Base-by-base conservation (phyloP, 2,113 vertebrate genomes). In the Pelusios castaneus region DNA sequence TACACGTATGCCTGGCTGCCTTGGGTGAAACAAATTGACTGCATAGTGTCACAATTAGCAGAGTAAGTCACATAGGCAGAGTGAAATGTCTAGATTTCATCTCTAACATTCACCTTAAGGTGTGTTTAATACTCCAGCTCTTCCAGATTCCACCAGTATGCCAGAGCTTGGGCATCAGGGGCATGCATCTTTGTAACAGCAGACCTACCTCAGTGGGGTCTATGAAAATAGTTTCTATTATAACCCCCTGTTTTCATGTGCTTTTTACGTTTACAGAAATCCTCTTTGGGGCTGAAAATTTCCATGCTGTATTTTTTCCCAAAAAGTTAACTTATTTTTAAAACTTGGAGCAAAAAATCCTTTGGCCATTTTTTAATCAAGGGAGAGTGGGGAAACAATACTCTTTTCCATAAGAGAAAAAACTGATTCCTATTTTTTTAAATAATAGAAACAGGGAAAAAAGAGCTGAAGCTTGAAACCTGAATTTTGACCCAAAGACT, bases 171-270 rank as follows among this genome's bases (percentile, higher is more conserved):
- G 95, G 92, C 91, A 95, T 96, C 96, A 96, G 88, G 94, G 94
- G 93, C 92, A 93, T 95, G 92, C 95, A 92, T 96, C 89, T 95
- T 87, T 92, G 86, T 91, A 96, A 92, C 88, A 96, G 89, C 89
- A 93, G 83, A 90, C 95, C 95, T 96, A 93, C 94, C 96, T 95
- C 89, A 96, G 95, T 91, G 92, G 80, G 93, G 88, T 79, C 89
- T 94, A 95, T 82, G 91, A 91, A 96, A 97, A 96, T 85, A 95
- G 92, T 97, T 97, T 96, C 94, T 94, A 90, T 91, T 95, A 94
- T 94, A 95, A 95, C 90, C 80, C 29, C 89, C 90, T 94, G 94
- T 96, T 96, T 97, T 96, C 93, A 91, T 80, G 95, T 97, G 89
- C 80, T 92, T 85, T 84, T 92, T 94, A 38, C 60, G 85, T 89